Base-by-base conservation (phyloP, 2,113 vertebrate genomes). In the Uria aalge region DNA sequence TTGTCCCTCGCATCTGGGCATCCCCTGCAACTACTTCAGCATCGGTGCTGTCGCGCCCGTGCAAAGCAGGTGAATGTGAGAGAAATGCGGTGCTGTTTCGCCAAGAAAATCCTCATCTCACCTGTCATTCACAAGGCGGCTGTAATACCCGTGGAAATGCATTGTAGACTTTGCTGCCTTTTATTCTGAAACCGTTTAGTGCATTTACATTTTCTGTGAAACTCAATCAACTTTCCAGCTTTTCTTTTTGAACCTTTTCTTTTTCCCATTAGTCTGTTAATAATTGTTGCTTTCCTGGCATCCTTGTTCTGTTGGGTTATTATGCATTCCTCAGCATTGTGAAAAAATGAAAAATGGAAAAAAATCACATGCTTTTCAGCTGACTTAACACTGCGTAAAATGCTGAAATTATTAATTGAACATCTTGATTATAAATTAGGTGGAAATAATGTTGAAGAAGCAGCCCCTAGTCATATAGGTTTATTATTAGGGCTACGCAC, bases 341-440 rank as follows among this genome's bases (percentile, higher is more conserved):
- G 92, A 97, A 97, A 97, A 66, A 98, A 98, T 97, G 97, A 98
- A 98, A 98, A 98, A 97, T 97, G 96, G 95, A 97, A 98, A 98
- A 90, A 96, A 97, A 97, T 97, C 97, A 96, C 95, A 97, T 98
- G 97, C 97, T 98, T 98, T 98, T 98, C 98, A 98, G 98, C 97
- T 98, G 98, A 98, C 97, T 98, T 98, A 98, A 98, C 98, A 98
- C 94, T 97, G 97, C 12, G 1, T 98, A 98, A 98, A 98, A 97
- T 98, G 96, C 97, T 97, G 97, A 98, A 98, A 98, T 98, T 98
- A 98, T 98, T 98, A 98, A 98, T 98, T 98, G 97, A 98, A 98
- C 97, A 98, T 98, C 97, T 98, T 98, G 98, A 98, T 98, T 98
- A 98, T 98, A 98, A 98, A 98, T 98, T 98, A 98, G 96, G 97